These are phyloP conservation scores for Bucorvus abyssinicus DNA, from an alignment of 2,797 vertebrate genomes.

Conservation along the genomic window DNA sequence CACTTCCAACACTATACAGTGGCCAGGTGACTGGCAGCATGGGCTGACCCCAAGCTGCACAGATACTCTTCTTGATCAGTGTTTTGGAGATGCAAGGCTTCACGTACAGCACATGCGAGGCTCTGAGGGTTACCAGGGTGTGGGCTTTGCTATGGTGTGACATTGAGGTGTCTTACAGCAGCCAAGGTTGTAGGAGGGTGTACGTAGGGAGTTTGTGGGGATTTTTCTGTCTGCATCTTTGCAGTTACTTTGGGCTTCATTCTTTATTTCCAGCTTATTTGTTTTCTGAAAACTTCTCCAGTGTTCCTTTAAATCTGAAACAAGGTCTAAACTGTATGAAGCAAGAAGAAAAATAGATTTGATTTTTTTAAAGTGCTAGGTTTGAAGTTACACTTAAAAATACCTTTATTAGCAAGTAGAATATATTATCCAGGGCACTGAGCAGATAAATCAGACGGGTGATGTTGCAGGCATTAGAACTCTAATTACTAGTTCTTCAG, in stretches of 20 bases:
- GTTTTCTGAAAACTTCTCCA: background rate
- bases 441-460: background rate
- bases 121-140: background rate
- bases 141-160: background rate
- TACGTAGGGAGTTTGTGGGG: rapidly evolving
- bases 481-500: background rate
- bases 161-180: background rate
- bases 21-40: background rate
- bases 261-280: background rate
- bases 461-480: background rate
- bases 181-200: background rate
- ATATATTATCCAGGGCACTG: background rate
- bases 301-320: background rate
- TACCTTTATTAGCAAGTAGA: background rate
- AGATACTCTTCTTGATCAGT: background rate
- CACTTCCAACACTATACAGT: rapidly evolving
- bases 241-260: background rate
- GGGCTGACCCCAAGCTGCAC: background rate
- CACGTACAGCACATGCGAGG: too few relatives aligned
- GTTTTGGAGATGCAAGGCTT: background rate
- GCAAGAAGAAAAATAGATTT: background rate
- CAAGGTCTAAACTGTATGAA: background rate
- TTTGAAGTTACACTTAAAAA: background rate
- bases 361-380: background rate
- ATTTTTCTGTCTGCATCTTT: background rate